Evolutionary conservation across 2,888 invertebrate genomes (phyloP), one percentile per base, ranked within the genome.

Genomic region (Melangyna quadrimaculata): DNA sequence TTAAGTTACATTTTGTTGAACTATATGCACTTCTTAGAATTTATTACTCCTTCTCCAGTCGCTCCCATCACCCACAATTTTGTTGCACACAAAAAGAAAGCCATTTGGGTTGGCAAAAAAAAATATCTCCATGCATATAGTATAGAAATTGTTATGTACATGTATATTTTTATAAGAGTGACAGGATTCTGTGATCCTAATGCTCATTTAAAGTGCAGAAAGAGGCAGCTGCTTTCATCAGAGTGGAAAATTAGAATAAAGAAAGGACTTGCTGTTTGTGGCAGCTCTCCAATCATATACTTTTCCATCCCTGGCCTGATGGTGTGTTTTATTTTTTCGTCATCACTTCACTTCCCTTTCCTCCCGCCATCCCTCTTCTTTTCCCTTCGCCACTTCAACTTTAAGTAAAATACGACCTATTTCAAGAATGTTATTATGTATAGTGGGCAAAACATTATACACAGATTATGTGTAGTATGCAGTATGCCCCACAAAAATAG

Each of bases 131-230:
- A 40, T 61, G 17, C 24, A 40, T 40, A 40, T 40, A 35, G 2
- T 14, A 5, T 12, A 37, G 12, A 14, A 5, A 5, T 14, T 19
- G 22, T n/a, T 22, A 29, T n/a, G 1, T 40, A 0, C 6, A 8
- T 14, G 12, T 19, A 27, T 63, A 32, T 19, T n/a, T 55, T 4
- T 57, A 6, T 57, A 35, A 65, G 69, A 79, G 61, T 80, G 75
- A 37, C 59, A 75, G 71, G 57, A 59, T 79, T 79, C 57, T 79
- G 51, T 71, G 79, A 73, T 75, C 71, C 59, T 80, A 75, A 84
- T 84, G 84, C 74, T 84, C 84, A 80, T 84, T 84, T 84, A 80
- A 80, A 59, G 75, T 74, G 75, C 45, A 51, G 14, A 72, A 75
- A 59, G 14, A 80, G 80, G 67, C 75, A 75, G 40, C 59, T 80